A percentile compares a stretch with the other conserved stretches of the same genome.
Evolutionary conservation across 1,140 invertebrate genomes (phyloP).

Genomic region (Heterodera schachtii): DNA sequence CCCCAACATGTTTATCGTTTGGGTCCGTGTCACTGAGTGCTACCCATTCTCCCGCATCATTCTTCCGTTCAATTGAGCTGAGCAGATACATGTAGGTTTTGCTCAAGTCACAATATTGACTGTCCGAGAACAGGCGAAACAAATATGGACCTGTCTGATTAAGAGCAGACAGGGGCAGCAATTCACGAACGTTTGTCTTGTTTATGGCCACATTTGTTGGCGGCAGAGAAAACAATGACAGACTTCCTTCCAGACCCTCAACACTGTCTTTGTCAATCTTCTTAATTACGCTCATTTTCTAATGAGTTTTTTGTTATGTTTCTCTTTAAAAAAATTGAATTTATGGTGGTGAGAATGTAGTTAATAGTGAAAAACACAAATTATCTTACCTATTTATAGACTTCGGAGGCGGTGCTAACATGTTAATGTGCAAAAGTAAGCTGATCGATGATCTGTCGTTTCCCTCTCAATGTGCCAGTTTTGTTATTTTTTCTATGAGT

Average conservation of each 20-base stretch:
- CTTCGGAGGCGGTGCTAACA: no score
- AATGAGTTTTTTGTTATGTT: no score
- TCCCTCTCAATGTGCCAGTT: no score
- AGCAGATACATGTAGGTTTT: background rate
- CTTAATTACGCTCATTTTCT: background rate
- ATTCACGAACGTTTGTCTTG: background rate
- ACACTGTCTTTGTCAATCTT: slow-evolving; percentile 28
- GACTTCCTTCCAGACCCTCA: slow-evolving; percentile 1
- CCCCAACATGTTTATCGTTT: background rate
- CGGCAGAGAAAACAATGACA: background rate
- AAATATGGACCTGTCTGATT: slow-evolving; percentile 17
- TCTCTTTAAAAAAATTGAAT: no score
- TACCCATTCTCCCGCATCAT: background rate
- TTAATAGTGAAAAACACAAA: background rate
- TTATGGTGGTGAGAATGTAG: no score
- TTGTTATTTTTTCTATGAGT: no score
- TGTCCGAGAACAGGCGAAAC: background rate
- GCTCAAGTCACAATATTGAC: background rate
- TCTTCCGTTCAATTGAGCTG: background rate
- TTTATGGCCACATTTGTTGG: slow-evolving; percentile 17
- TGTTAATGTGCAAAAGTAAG: background rate
- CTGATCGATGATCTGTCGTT: background rate
- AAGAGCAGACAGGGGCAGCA: slow-evolving; percentile 1
- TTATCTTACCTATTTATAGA: background rate
- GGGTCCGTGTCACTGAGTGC: background rate